Evolutionary conservation across 1,140 invertebrate genomes (phyloP).

Genomic region (Babylonia areolata): DNA sequence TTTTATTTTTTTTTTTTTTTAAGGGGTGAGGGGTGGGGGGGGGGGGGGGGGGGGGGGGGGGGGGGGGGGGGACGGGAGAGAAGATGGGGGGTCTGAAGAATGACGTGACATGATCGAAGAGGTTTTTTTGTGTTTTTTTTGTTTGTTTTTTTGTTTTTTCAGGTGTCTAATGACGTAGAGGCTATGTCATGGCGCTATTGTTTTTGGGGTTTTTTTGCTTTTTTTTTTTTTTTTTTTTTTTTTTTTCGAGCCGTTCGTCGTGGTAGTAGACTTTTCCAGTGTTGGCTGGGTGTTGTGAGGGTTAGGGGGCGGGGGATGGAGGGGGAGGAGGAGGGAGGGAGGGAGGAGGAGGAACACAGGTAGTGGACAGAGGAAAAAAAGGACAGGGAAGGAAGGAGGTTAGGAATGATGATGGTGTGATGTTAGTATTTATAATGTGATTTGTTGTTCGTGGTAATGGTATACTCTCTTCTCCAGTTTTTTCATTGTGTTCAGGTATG

Average conservation of each 20-base stretch:
- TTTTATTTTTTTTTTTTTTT: too few species aligned
- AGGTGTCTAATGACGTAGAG: neutral
- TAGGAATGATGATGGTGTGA: too few species aligned
- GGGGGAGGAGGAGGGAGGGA: neutral
- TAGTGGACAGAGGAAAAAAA: neutral
- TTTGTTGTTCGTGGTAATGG: too few species aligned
- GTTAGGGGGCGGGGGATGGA: neutral
- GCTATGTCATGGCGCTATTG: neutral
- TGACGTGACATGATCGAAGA: slow-evolving; percentile 5
- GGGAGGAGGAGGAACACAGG: neutral
- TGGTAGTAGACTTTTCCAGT: too few species aligned
- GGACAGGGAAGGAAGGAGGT: neutral
- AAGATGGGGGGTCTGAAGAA: neutral
- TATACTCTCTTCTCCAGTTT: too few species aligned
- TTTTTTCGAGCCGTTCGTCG: neutral
- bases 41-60: neutral
- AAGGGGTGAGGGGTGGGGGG: neutral
- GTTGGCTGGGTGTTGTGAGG: too few species aligned
- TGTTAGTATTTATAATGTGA: too few species aligned
- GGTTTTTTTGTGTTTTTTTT: neutral
- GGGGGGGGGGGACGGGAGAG: neutral
- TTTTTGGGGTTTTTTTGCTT: too few species aligned
- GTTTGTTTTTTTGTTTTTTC: neutral
- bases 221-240: too few species aligned
- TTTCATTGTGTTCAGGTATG: too few species aligned